These are phyloP conservation scores for Phocoena phocoena DNA, from an alignment of 2,113 vertebrate genomes.

Conservation along the genomic window DNA sequence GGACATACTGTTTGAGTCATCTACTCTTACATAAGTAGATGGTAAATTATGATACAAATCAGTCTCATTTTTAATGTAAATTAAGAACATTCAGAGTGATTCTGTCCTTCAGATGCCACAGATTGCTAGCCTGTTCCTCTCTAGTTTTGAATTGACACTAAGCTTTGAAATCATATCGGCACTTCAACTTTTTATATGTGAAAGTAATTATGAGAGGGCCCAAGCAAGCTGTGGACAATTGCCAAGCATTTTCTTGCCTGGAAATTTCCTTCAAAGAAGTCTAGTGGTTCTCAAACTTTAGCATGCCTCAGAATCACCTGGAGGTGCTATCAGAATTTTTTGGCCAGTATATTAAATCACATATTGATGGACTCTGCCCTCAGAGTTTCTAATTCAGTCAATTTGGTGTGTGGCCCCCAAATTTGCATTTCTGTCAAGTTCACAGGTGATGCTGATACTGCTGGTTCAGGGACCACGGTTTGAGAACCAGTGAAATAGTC, in stretches of 20 bases:
- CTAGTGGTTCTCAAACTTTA: neutral
- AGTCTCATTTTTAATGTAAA: neutral
- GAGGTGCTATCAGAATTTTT: neutral
- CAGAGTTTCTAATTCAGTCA: neutral
- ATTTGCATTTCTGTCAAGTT: neutral
- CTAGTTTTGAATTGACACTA: neutral
- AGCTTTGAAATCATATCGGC: neutral
- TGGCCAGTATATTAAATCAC: neutral
- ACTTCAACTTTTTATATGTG: neutral
- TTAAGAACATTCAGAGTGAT: neutral
- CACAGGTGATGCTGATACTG: neutral
- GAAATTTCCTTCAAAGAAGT: neutral
- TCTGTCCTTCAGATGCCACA: constrained; percentile 18
- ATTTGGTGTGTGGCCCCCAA: neutral
- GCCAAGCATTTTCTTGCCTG: neutral
- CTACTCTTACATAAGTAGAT: neutral
- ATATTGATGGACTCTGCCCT: neutral
- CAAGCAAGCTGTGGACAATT: neutral
- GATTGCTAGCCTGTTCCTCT: neutral
- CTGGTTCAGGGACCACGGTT: neutral
- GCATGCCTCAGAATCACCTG: neutral
- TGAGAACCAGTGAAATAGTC: neutral
- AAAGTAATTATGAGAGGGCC: neutral
- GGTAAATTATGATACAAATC: neutral
- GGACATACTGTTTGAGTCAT: neutral